These are phyloP conservation scores for Ptychoptera contaminata DNA, from an alignment of 2,888 invertebrate species.

Conservation along the genomic window DNA sequence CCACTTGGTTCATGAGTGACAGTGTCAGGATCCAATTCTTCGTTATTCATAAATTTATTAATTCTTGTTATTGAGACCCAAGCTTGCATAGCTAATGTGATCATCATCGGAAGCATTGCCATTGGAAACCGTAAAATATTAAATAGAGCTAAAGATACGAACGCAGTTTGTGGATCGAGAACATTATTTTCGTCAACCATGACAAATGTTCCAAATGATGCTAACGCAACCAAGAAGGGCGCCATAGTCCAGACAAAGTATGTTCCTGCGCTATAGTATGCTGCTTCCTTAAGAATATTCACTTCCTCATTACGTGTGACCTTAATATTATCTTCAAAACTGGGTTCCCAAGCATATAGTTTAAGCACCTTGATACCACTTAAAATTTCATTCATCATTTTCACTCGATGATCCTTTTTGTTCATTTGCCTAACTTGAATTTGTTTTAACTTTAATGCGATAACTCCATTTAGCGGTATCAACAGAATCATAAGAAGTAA, in stretches of 20 bases:
- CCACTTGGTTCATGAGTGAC: slow-evolving; percentile 23
- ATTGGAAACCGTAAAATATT: slow-evolving; percentile 40
- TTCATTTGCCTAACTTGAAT: slow-evolving; percentile 35
- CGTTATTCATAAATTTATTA: slow-evolving; percentile 35
- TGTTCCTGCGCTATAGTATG: slow-evolving; percentile 37
- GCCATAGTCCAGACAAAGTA: slow-evolving; percentile 44
- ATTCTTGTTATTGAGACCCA: slow-evolving; percentile 38
- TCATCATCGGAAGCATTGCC: slow-evolving; percentile 33
- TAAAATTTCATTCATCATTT: slow-evolving; percentile 39
- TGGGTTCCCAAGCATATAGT: slow-evolving; percentile 45
- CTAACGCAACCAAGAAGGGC: slow-evolving; percentile 38
- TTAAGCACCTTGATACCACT: slow-evolving; percentile 43
- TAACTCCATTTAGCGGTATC: slow-evolving; percentile 34
- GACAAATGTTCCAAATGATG: slow-evolving; percentile 27
- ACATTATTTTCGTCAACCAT: slow-evolving; percentile 26
- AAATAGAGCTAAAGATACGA: slow-evolving; percentile 39
- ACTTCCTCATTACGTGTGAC: slow-evolving; percentile 40
- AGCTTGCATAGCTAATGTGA: slow-evolving; percentile 19
- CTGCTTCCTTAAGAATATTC: slow-evolving; percentile 35
- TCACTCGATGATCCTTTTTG: slow-evolving; percentile 38
- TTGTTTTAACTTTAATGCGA: slow-evolving; percentile 32
- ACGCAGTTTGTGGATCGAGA: slow-evolving; percentile 35
- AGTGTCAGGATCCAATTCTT: slow-evolving; percentile 34
- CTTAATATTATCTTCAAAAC: slow-evolving; percentile 38
- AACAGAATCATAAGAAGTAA: slow-evolving; percentile 32